Evolutionary conservation across 1,140 invertebrate species (phyloP), one percentile per base, ranked within the genome.

Genomic region (Drosophila serrata): DNA sequence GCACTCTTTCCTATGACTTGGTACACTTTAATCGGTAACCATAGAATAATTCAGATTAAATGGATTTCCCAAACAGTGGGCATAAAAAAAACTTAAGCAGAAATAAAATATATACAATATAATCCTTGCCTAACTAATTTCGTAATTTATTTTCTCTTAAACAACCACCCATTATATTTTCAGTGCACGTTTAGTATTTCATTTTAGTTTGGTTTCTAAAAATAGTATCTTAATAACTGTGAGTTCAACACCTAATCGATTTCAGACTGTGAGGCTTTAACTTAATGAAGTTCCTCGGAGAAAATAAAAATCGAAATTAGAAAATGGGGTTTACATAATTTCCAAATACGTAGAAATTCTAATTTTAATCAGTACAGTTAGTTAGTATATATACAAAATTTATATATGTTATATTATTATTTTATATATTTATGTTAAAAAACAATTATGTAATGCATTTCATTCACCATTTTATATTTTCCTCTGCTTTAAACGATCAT

Each of bases 161-260:
- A 17, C 33, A 13, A 13, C 19, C 24, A 3, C 1, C 17, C 3
- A 1, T 19, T 19, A 15, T 22, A 35, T 22, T 22, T 35, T 15
- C 49, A 15, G 31, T 35, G 31, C 7, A 53, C 15, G 33, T 35
- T 35, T 6, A 22, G n/a, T 9, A 3, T 4, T 22, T 31, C 5
- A 17, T 4, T 29, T 31, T 49, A 15, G 35, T 19, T 35, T 15
- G 19, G 1, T 22, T 35, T 22, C 49, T 22, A 53, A 35, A 53
- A 53, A 53, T 53, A 53, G 49, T 11, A 19, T 6, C 4, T 4
- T 22, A 13, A 19, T 51, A 33, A 1, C 17, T 17, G 6, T 29
- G 11, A 48, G n/a, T 33, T 51, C 55, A 45, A 29, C n/a, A 6
- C 22, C 24, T 22, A 37, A 67, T 69, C 31, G 37, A 40, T 33